phyloP scores from a whole-genome alignment of 2,888 invertebrate genomes.

The Metalampra italica region DNA sequence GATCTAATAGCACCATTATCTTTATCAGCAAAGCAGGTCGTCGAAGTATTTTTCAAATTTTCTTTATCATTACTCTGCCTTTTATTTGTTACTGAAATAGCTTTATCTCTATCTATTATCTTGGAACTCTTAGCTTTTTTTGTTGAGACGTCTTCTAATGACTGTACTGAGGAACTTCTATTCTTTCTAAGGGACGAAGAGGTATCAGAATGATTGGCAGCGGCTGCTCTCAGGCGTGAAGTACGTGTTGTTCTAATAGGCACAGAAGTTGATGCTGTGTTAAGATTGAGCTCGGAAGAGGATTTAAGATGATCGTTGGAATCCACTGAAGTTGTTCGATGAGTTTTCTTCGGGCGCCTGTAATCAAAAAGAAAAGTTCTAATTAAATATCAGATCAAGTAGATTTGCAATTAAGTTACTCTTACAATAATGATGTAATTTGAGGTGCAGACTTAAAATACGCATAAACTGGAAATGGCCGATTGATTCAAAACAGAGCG shows the following conservation, averaged over 20 bases:
- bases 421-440: too few relatives aligned
- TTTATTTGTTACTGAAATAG: conserved; percentile 33
- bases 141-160: conserved; percentile 58
- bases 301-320: conserved; percentile 57
- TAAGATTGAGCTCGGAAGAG: conserved; percentile 68
- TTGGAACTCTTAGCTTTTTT: conserved; percentile 55
- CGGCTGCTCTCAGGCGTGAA: conserved; percentile 84
- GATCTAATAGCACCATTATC: conserved; percentile 74
- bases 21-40: conserved; percentile 46
- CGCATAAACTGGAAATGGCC: not conserved
- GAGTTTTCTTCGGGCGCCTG: conserved; percentile 58
- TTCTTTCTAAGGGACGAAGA: conserved; percentile 50
- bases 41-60: conserved; percentile 47
- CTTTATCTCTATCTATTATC: conserved; percentile 67
- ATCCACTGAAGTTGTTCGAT: conserved; percentile 52
- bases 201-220: conserved; percentile 58
- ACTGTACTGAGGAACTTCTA: conserved; percentile 67
- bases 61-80: conserved; percentile 61
- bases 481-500: too few relatives aligned
- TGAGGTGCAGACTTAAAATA: too few relatives aligned
- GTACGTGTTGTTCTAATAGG: conserved; percentile 84
- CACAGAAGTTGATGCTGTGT: conserved; percentile 64
- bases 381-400: not conserved
- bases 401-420: too few relatives aligned
- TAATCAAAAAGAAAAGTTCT: conserved; percentile 30